Percentiles rank a stretch among this genome's conserved stretches.
phyloP scores from a whole-genome alignment of 2,888 invertebrate genomes.

The Hipparchia semele region DNA sequence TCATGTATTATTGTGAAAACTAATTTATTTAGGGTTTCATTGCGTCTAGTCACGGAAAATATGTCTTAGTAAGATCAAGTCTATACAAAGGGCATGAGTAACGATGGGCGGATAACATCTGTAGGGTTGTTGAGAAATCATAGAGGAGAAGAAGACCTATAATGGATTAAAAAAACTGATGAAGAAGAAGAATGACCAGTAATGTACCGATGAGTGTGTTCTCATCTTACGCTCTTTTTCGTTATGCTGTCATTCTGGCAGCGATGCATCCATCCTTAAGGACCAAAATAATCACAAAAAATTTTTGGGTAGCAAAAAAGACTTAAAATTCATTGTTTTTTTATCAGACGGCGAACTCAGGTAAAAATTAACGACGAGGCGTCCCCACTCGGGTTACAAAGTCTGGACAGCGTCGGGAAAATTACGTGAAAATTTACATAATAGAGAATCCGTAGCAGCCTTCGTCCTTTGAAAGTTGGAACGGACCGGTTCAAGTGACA shows the following conservation, averaged over 20 bases:
- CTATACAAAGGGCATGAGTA: not conserved
- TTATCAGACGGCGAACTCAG: conserved; percentile 46
- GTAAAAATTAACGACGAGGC: conserved; percentile 45
- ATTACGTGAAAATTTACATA: conserved; percentile 81
- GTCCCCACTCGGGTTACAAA: conserved; percentile 71
- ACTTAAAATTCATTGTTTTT: conserved; percentile 12
- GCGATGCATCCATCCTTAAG: not conserved
- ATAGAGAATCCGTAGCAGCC: conserved; percentile 79
- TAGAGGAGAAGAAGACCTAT: too few relatives aligned
- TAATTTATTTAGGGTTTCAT: conserved; percentile 5
- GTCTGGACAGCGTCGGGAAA: conserved; percentile 72
- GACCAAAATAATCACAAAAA: not conserved
- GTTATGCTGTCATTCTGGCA: too few relatives aligned
- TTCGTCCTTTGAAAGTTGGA: conserved; percentile 74
- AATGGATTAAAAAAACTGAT: too few relatives aligned
- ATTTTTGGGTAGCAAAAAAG: not conserved
- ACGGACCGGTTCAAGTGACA: conserved; percentile 72
- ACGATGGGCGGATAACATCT: too few relatives aligned
- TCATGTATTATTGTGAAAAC: not conserved
- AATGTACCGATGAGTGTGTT: too few relatives aligned
- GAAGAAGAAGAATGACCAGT: too few relatives aligned
- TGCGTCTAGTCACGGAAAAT: conserved; percentile 6
- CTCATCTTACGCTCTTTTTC: too few relatives aligned
- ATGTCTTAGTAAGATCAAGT: not conserved
- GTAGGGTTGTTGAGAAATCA: too few relatives aligned